Base-by-base conservation (phyloP, 2,888 invertebrate genomes). In the Cerceris ruficornis region DNA sequence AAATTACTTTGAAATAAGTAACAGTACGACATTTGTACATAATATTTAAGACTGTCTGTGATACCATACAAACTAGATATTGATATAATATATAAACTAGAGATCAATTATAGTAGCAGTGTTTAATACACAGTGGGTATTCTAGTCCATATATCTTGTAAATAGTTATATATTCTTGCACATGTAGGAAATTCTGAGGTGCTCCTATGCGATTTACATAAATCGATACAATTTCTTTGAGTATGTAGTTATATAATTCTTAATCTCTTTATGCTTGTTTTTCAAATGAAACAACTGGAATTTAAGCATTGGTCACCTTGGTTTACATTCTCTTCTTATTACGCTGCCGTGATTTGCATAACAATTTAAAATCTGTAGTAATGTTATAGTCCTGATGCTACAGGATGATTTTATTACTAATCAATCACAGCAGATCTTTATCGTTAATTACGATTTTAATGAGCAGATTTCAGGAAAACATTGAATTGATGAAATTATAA, bases 381-480 rank as follows among this genome's bases (percentile, higher is more conserved):
- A 65, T 59, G 64, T 77, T 62, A 76, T 77, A 75, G 66, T 67
- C 7, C 73, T 78, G 72, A 73, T 75, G 85, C 87, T 82, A 89
- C 84, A 82, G 69, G 87, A 83, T 81, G 81, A 82, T 82, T 86
- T 82, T 84, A 79, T 76, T 75, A 46, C 73, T 74, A 70, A 77
- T 61, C 39, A 46, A 69, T 62, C 54, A 74, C 68, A 77, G 69
- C 41, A 69, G 52, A 74, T 74, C 59, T 65, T 67, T 77, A 59
- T 54, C 58, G 55, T 77, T 85, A 85, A 81, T 77, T 69, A 78
- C 66, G 71, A 75, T 7, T 62, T 74, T 82, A 82, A 84, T 69
- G 87, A 87, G 86, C 80, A 85, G 87, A 88, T 91, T 91, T 85
- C 90, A 91, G 91, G 90, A 89, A 88, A 87, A 86, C 52, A 86